These are phyloP conservation scores for Linepithema humile DNA, from an alignment of 1,140 invertebrate genomes.

Conservation along the genomic window DNA sequence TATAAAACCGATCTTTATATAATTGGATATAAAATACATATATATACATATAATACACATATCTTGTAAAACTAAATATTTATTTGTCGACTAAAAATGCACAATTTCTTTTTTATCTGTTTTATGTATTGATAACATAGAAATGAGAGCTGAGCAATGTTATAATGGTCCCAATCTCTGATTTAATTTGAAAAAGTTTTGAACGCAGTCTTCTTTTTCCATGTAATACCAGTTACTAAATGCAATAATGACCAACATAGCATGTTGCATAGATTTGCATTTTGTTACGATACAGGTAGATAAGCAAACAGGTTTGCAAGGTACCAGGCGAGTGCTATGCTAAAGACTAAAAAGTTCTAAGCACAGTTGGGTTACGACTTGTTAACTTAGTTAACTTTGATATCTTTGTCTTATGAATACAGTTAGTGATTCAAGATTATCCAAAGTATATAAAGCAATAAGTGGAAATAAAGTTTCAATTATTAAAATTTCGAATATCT, in stretches of 20 bases:
- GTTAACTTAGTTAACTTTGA: no score
- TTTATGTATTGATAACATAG: not conserved
- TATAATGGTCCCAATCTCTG: not conserved
- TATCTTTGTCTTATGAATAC: not conserved
- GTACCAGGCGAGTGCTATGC: not conserved
- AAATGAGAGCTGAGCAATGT: not conserved
- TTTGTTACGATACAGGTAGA: not conserved
- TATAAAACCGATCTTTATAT: no score
- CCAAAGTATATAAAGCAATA: not conserved
- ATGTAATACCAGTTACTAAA: not conserved
- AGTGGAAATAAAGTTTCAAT: not conserved
- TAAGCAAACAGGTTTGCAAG: slow-evolving; percentile 15
- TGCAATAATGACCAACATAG: not conserved
- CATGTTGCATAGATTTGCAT: not conserved
- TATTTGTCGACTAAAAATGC: no score
- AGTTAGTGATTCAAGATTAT: not conserved
- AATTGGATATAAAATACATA: no score
- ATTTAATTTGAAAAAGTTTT: not conserved
- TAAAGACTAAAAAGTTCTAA: slow-evolving; percentile 26
- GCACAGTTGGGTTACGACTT: slow-evolving; percentile 17
- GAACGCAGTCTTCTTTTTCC: not conserved
- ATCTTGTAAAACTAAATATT: not conserved
- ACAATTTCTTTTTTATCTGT: not conserved
- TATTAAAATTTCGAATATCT: not conserved
- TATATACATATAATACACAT: no score